A percentile compares a stretch with the other conserved stretches of the same genome.
Conservation (phyloP, 2,797 vertebrate genomes). For the Coracias cyanogaster region DNA sequence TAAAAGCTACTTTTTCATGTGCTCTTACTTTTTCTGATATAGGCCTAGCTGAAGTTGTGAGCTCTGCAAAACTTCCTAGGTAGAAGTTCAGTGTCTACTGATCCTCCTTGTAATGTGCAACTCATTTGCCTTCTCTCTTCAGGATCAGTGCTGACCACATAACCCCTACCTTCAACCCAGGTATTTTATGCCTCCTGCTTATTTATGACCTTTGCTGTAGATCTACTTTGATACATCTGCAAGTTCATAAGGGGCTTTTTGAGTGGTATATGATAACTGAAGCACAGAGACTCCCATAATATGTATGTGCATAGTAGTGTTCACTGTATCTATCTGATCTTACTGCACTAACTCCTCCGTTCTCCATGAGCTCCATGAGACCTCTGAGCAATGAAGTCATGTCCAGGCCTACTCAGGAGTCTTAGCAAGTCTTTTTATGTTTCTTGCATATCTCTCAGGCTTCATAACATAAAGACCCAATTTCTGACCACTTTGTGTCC, state of each 20-base stretch:
- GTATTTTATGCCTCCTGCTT: not conserved
- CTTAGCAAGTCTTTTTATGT: not conserved
- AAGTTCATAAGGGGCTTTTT: not conserved
- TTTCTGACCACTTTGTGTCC: not conserved
- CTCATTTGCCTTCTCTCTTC: not conserved
- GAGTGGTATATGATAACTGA: rapidly evolving
- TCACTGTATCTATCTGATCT: not conserved
- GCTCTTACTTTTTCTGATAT: not conserved
- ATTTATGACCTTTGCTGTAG: not conserved
- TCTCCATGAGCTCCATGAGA: not conserved
- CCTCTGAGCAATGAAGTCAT: not conserved
- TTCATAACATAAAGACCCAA: rapidly evolving
- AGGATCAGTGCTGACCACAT: not conserved
- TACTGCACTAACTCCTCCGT: not conserved
- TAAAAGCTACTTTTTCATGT: not conserved
- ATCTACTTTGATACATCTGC: not conserved
- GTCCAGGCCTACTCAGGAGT: not conserved
- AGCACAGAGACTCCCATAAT: not conserved
- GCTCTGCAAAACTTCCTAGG: rapidly evolving
- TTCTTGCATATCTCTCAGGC: rapidly evolving
- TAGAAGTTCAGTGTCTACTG: not conserved
- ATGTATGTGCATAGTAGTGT: not conserved
- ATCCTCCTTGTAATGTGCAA: not conserved
- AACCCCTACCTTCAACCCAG: not conserved
- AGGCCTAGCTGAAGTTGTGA: not conserved